Evolutionary conservation across 2,113 vertebrate species (phyloP), one percentile per base, ranked within the genome.

Genomic region (Ploceus nigricollis): DNA sequence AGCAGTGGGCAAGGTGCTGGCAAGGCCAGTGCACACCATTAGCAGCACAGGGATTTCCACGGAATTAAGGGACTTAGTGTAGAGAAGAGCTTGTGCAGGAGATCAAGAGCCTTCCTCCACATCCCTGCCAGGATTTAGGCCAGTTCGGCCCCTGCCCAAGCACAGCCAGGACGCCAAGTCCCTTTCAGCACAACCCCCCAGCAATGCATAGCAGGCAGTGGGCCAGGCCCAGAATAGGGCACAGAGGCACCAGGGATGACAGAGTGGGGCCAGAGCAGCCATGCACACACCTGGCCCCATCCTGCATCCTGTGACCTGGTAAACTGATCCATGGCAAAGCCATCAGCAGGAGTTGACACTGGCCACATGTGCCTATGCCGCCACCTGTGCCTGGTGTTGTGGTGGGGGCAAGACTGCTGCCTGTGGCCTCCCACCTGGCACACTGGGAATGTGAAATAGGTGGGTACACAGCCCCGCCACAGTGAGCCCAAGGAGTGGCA

Each of bases 181-280:
- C 72, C 76, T 97, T 93, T 96, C 95, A 97, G 85, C 95, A 79
- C 5, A 24, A 87, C 86, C 68, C 93, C 58, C 56, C 57, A 91
- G 83, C 68, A 93, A 97, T 95, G 77, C 4, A 35, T 3, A 2
- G 28, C 45, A 28, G 89, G 91, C 92, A 71, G 64, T 5, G 0
- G 35, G 94, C 96, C 93, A 95, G 83, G 79, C 69, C 80, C 4
- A 0, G 82, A 96, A 96, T 89, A 95, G 90, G 86, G 80, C 79
- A 57, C 9, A 61, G 47, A 77, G 48, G 60, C 73, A 75, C 30
- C 23, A 28, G n/a, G 14, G 40, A 50, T 54, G 45, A 47, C 3
- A 2, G 51, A 3, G 2, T 13, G 37, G n/a, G 75, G 37, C 50
- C 2, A 2, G 22, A 35, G 30, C 47, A 45, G 68, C 40, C 72